A percentile compares a stretch with the other conserved stretches of the same genome.
Evolutionary conservation across 2,113 vertebrate species (phyloP).

Genomic region (Oncorhynchus gorbuscha): DNA sequence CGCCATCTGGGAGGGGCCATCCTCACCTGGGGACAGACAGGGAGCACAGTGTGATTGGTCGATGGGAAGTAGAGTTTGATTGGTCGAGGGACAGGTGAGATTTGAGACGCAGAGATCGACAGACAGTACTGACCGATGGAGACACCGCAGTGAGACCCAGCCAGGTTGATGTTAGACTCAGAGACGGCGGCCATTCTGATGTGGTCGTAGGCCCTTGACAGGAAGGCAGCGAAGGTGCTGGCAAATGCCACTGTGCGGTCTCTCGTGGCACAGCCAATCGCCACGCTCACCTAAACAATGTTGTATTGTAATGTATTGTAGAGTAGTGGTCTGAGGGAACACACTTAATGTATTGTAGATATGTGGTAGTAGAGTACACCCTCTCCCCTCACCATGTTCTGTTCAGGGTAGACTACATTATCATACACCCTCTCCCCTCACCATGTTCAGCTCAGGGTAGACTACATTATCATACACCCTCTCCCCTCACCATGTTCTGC

Average conservation of each 20-base stretch:
- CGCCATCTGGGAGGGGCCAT: conserved; percentile 86
- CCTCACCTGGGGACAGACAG: conserved; percentile 81
- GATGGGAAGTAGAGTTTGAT: not conserved
- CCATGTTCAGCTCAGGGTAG: conserved; percentile 89
- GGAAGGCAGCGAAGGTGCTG: conserved; percentile 82
- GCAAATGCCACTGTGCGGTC: conserved; percentile 78
- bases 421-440: no score
- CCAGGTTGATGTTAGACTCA: conserved; percentile 81
- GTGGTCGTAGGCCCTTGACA: conserved; percentile 84
- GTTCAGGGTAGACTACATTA: conserved; percentile 81
- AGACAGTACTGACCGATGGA: conserved; percentile 75
- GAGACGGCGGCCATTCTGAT: conserved; percentile 88
- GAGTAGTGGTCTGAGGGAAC: no score
- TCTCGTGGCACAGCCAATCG: conserved; percentile 80
- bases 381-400: conserved; percentile 88
- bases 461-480: no score
- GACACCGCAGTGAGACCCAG: conserved; percentile 83
- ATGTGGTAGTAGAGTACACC: no score
- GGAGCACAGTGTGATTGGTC: no score
- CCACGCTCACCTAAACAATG: conserved; percentile 77
- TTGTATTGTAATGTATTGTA: no score
- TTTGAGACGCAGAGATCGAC: no score
- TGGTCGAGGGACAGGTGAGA: no score
- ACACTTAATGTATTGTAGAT: no score
- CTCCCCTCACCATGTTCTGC: no score